Evolutionary conservation across 2,113 vertebrate species (phyloP), one percentile per base, ranked within the genome.

Genomic region (Oreochromis niloticus): DNA sequence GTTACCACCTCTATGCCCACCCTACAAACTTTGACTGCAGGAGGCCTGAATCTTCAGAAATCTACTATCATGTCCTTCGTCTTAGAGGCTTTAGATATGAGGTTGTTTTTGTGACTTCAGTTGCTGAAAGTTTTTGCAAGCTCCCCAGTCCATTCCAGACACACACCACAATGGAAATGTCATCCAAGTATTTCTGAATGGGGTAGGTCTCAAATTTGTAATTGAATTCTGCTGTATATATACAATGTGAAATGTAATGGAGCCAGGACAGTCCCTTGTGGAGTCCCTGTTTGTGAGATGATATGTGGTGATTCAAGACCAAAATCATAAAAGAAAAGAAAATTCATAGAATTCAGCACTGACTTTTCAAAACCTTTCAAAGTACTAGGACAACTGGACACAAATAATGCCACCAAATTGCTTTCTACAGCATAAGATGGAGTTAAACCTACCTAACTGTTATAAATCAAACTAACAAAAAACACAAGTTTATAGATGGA

Each of bases 171-270:
- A 34, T 24, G 22, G 10, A 22, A 13, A 6, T 24, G n/a, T 56
- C 54, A 24, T 56, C 54, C 59, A 61, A 61, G 30, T 61, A 61
- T 61, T 61, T 61, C 57, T 61, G 30, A 34, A 4, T 61, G 9
- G 57, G 57, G 14, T 61, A 61, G 57, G 57, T 34, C 0, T 4
- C 0, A 61, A 34, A 61, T 34, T 61, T 61, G 57, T 61, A 61
- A 19, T 61, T 61, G 9, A 34, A 61, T 5, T 61, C 30, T 34
- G 30, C 14, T 61, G 57, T 0, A 6, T 61, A 19, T 61, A 0
- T 61, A 61, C 0, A 61, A 61, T 34, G 5, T 34, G 30, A 34
- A 61, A 61, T 61, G 0, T 17, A 61, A 56, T 4, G 30, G 16
- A 61, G 5, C 57, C 30, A 61, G 30, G 57, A 19, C 57, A 61